Base-by-base conservation (phyloP, 2,113 vertebrate species). In the Pyrgilauda ruficollis region DNA sequence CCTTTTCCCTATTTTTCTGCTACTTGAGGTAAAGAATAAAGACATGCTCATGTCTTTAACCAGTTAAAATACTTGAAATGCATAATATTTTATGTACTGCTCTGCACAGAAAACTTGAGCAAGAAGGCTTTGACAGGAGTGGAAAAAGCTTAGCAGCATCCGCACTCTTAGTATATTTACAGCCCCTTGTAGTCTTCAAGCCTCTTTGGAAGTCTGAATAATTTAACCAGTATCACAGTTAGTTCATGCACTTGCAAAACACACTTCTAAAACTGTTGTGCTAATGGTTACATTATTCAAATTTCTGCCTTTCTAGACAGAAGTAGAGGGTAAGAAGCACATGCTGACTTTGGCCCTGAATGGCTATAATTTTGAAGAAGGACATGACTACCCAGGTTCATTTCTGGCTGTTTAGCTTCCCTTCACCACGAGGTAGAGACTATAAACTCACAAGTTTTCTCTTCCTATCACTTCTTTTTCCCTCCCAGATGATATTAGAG, bases 1-100 rank as follows among this genome's bases (percentile, higher is more conserved):
- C 2, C 19, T 11, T 46, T 90, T 56, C 8, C 19, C 9, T 7
- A 21, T 77, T 93, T 93, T 87, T 77, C n/a, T 87, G 23, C 17
- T 37, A 59, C 67, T 63, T 56, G 52, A 50, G 96, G 68, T 61
- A 94, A 93, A 88, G 15, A 77, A 76, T 68, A 73, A 96, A 78
- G 72, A 55, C 44, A 83, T 56, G 4, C 2, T 73, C 28, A 44
- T n/a, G 7, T 39, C 15, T 67, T 94, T 89, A 90, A 93, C 31
- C 24, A 5, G 2, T 23, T 79, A 84, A 90, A 44, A 39, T 22
- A 26, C 7, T 66, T 94, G 27, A 82, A 63, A 77, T n/a, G 2
- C 1, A 0, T 95, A 83, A 89, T 67, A n/a, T 87, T 89, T 73
- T 79, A 55, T 77, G 39, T 12, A 52, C 58, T 37, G 4, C 4